Evolutionary conservation across 2,888 invertebrate species (phyloP).

Genomic region (Endotricha flammealis): DNA sequence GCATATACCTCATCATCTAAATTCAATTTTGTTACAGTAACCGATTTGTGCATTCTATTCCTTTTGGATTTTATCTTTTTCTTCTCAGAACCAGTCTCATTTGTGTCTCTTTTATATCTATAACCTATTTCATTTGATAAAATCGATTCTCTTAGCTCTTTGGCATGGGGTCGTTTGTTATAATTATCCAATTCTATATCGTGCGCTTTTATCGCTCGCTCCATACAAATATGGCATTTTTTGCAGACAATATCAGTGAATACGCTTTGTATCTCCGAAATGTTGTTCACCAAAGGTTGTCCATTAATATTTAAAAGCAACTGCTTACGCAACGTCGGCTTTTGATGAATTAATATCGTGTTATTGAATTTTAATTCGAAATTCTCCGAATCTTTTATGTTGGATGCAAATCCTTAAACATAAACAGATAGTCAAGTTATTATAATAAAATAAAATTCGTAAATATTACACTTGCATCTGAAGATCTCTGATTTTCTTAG

Average conservation of each 20-base stretch:
- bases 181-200: slow-evolving; percentile 20
- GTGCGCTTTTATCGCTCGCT: slow-evolving; percentile 37
- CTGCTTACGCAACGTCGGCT: slow-evolving; percentile 23
- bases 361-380: slow-evolving; percentile 12
- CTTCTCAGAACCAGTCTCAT: slow-evolving; percentile 8
- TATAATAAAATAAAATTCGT: too few species aligned
- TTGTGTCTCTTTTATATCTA: slow-evolving; percentile 30
- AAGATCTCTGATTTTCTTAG: too few species aligned
- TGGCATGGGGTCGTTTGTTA: slow-evolving; percentile 17
- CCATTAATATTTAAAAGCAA: slow-evolving; percentile 30
- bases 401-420: too few species aligned
- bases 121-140: slow-evolving; percentile 21
- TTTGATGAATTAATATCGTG: slow-evolving; percentile 16
- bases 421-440: too few species aligned
- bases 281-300: slow-evolving; percentile 22
- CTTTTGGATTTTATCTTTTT: slow-evolving; percentile 30
- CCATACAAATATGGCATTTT: slow-evolving; percentile 45
- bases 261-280: slow-evolving; percentile 31
- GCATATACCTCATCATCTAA: slow-evolving; percentile 43
- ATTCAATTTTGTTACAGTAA: slow-evolving; percentile 49
- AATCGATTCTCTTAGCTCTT: slow-evolving; percentile 31
- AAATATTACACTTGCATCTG: too few species aligned
- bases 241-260: slow-evolving; percentile 37
- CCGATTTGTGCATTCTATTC: slow-evolving; percentile 26
- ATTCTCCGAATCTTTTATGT: too few species aligned